Base-by-base conservation (phyloP, 1,140 invertebrate genomes). In the Chelonus insularis region DNA sequence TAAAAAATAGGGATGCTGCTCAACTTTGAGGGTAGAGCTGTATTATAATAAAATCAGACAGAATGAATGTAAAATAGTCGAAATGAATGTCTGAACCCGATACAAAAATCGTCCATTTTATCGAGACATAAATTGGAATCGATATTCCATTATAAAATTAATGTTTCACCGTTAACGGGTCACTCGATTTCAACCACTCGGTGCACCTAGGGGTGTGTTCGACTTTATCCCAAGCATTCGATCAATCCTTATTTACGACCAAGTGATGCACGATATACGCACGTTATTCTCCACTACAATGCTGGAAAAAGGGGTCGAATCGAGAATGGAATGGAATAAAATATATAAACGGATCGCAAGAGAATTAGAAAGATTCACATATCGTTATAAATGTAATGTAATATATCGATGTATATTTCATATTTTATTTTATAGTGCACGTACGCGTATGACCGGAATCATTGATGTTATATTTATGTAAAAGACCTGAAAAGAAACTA, bases 241-340 rank as follows among this genome's bases (percentile, higher is more conserved):
- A 63, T 66, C 60, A 60, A 63, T 66, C 36, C 57, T 66, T 63
- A 66, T 66, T 66, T 65, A 65, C 64, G 64, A 29, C 25, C 25
- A 29, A 65, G 48, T 60, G 41, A 52, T 39, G 52, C 18, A 52
- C 59, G 51, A 39, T n/a, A 66, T 63, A 60, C 50, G 50, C 29
- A n/a, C 6, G 50, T 12, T n/a, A 55, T 37, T 39, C 36, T 16
- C 14, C 5, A 39, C 21, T 25, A 55, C 41, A 61, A 36, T 54
- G 48, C 39, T 41, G 48, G 52, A 25, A 62, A 57, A 57, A 29
- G 41, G 56, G 56, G 18, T 43, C 20, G 34, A 12, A 8, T 45
- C 37, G 18, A 36, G 56, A 47, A 7, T 7, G 39, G 41, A 57
- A 37, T 14, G 23, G 12, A 21, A 32, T 39, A 39, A 51, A 51